These are phyloP conservation scores for Zosterops lateralis DNA, from an alignment of 2,113 vertebrate genomes.

Conservation along the genomic window DNA sequence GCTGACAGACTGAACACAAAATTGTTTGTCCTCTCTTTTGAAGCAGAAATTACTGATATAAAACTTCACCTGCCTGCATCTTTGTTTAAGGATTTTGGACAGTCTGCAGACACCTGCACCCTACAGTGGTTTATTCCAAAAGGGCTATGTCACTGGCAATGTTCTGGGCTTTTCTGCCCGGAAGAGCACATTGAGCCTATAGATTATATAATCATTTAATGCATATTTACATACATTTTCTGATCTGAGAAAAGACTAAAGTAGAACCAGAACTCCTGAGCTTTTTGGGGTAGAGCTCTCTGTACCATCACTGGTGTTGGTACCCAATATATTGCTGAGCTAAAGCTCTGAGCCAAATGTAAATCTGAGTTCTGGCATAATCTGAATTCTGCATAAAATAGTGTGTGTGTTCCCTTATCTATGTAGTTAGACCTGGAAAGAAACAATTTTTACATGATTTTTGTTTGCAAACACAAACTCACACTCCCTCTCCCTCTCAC, in stretches of 20 bases:
- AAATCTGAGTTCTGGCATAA: background rate
- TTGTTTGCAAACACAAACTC: background rate
- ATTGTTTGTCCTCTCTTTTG: background rate
- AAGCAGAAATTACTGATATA: background rate
- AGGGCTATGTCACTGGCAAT: background rate
- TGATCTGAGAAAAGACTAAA: background rate
- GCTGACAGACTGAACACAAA: background rate
- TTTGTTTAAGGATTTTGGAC: background rate
- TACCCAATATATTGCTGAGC: background rate
- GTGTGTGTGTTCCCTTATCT: background rate
- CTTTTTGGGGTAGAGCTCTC: background rate
- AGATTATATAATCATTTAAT: background rate
- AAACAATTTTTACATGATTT: background rate
- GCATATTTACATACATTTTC: fast-evolving
- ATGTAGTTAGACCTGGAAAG: background rate
- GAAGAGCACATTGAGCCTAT: background rate
- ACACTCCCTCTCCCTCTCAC: background rate
- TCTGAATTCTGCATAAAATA: background rate
- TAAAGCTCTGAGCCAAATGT: background rate
- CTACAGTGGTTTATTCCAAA: background rate
- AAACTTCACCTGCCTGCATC: background rate
- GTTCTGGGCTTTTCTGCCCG: background rate
- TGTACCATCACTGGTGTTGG: background rate
- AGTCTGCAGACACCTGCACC: fast-evolving
- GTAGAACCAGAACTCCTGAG: background rate